Evolutionary conservation across 2,888 invertebrate species (phyloP).

Genomic region (Mycalesis mineus): DNA sequence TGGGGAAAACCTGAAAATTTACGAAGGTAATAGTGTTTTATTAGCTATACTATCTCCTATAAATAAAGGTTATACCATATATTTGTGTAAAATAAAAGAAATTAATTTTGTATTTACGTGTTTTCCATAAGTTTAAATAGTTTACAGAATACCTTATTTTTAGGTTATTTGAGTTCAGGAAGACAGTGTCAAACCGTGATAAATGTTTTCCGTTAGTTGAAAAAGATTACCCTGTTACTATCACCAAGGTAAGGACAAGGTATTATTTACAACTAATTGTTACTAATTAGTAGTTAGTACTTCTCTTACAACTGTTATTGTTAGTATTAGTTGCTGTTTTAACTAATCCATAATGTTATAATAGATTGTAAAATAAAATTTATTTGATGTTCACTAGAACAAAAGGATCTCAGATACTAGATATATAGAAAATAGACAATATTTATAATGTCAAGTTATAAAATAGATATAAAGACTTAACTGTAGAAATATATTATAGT

Average conservation of each 20-base stretch:
- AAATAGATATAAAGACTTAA: too few relatives aligned
- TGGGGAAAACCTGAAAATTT: conserved; percentile 97
- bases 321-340: neutral
- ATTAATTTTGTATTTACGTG: neutral
- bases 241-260: conserved; percentile 83
- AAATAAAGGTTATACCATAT: neutral
- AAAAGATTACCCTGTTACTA: conserved; percentile 89
- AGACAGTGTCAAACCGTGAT: conserved; percentile 89
- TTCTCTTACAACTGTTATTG: too few relatives aligned
- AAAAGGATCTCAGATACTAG: too few relatives aligned
- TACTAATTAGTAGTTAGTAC: too few relatives aligned
- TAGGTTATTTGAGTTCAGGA: conserved; percentile 94
- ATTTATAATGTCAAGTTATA: too few relatives aligned
- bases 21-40: conserved; percentile 80
- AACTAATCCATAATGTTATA: neutral
- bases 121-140: neutral
- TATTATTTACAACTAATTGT: neutral
- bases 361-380: neutral
- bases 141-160: conserved; percentile 39
- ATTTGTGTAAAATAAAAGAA: neutral
- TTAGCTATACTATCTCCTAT: neutral
- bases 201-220: conserved; percentile 89
- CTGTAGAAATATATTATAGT: too few relatives aligned
- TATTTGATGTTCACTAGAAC: too few relatives aligned
- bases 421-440: too few relatives aligned